Base-by-base conservation (phyloP, 2,888 invertebrate species). In the Cyaniris semiargus region DNA sequence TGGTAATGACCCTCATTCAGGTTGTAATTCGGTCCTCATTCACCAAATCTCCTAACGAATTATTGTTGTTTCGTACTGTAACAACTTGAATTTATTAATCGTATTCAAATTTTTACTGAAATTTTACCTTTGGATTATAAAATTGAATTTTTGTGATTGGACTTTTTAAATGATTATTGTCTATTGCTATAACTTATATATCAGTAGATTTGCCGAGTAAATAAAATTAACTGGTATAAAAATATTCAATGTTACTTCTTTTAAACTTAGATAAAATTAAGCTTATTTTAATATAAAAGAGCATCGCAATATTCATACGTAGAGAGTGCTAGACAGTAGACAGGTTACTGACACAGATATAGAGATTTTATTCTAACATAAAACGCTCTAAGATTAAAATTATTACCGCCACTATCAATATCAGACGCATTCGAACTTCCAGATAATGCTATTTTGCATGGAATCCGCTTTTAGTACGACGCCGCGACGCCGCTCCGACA, bases 401-500 rank as follows among this genome's bases (percentile, higher is more conserved):
- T 74, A 74, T 74, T 72, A 72, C 72, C 72, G 23, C 72, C 56
- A 34, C 75, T 31, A 56, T 75, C 53, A 56, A 71, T 71, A 76
- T 71, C 76, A 58, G 48, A 31, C 27, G 34, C 66, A 71, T 70
- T 71, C n/a, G 58, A 48, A 71, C 58, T 70, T 18, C 38, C 5
- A 53, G 53, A 70, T 44, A 48, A 48, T 76, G 38, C 72, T 60
- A 76, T 78, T 77, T 56, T 75, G 53, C 21, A 78, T 60, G 66
- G 72, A 76, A 79, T 78, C 79, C 77, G 53, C 74, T 78, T 76
- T 78, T 76, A 75, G 76, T 78, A 77, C 79, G 71, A 79, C 83
- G 80, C 82, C 80, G 83, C 85, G 85, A 85, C 88, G 85, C 83
- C 83, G 81, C 84, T 79, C 76, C 84, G 86, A 86, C 87, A 86